These are phyloP conservation scores for Spodoptera picta DNA, from an alignment of 2,888 invertebrate species.

Conservation along the genomic window DNA sequence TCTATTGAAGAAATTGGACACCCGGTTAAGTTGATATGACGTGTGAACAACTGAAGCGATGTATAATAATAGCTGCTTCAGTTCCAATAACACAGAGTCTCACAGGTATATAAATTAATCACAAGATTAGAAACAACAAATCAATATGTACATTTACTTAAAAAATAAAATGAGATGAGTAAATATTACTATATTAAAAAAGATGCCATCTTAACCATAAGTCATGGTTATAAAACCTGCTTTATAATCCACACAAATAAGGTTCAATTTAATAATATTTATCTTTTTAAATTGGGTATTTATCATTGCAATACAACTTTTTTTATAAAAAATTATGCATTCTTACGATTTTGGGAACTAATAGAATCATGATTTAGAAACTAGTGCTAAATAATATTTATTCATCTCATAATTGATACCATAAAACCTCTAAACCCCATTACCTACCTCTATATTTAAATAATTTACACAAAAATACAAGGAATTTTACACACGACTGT, in stretches of 20 bases:
- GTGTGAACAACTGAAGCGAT: constrained; percentile 45
- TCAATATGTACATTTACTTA: constrained; percentile 39
- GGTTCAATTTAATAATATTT: too few species aligned
- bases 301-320: too few species aligned
- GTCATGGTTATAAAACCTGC: too few species aligned
- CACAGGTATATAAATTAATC: constrained; percentile 34
- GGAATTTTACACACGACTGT: constrained; percentile 37
- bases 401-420: constrained; percentile 10
- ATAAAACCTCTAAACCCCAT: constrained; percentile 9
- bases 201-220: too few species aligned
- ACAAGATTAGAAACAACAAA: constrained; percentile 41
- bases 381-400: background rate
- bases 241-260: too few species aligned
- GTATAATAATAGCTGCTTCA: constrained; percentile 48
- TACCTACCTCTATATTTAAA: constrained; percentile 8
- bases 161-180: background rate
- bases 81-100: constrained; percentile 40
- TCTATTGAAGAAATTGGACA: too few species aligned
- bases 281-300: too few species aligned
- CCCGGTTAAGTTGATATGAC: too few species aligned
- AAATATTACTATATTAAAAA: too few species aligned
- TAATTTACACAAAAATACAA: constrained; percentile 20
- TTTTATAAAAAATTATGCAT: too few species aligned
- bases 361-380: too few species aligned
- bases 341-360: too few species aligned